Conservation (phyloP, 2,113 vertebrate genomes). For the Tiliqua scincoides region DNA sequence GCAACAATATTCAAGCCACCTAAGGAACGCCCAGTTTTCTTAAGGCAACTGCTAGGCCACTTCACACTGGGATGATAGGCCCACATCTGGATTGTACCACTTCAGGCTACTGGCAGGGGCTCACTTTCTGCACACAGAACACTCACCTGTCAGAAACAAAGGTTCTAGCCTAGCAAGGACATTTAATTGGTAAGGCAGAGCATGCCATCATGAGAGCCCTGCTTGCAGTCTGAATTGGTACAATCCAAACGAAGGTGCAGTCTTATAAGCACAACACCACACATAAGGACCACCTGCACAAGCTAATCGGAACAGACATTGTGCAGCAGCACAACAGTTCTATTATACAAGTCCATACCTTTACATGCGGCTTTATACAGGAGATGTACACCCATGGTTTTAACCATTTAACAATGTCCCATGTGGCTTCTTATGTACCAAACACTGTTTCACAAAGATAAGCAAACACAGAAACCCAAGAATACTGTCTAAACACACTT, state of each 20-base stretch:
- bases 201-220: neutral
- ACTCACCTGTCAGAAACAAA: neutral
- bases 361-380: neutral
- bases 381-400: neutral
- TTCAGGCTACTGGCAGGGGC: too few relatives aligned
- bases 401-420: neutral
- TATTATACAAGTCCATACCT: neutral
- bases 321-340: neutral
- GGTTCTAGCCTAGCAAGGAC: neutral
- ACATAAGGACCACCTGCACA: neutral
- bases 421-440: constrained; percentile 5
- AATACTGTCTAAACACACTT: neutral
- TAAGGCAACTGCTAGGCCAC: neutral
- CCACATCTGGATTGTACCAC: neutral
- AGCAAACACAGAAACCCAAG: constrained; percentile 11
- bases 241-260: neutral
- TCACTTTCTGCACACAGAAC: neutral
- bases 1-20: constrained; percentile 30
- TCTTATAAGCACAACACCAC: neutral
- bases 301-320: neutral
- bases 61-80: neutral
- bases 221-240: neutral
- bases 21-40: neutral
- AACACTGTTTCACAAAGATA: constrained; percentile 3
- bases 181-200: neutral